Percentiles rank a stretch among this genome's conserved stretches.
These are phyloP conservation scores for Drosophila bifasciata DNA, from an alignment of 1,140 invertebrate genomes.

Conservation along the genomic window DNA sequence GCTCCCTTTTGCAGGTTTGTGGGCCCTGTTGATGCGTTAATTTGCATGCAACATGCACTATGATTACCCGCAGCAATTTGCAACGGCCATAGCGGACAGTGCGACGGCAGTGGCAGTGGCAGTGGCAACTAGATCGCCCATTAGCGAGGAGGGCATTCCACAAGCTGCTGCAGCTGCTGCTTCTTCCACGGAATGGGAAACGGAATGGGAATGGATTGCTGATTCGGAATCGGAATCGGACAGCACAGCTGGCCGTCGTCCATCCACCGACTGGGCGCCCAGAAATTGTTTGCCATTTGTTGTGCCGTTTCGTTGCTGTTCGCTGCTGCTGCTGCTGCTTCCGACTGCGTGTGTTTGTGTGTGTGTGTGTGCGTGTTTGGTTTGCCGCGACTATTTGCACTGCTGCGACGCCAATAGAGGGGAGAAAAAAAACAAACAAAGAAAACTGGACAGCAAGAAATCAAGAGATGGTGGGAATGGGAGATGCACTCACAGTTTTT, in stretches of 20 bases:
- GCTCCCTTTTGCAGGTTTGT: constrained; percentile 27
- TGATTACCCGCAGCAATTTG: constrained; percentile 81
- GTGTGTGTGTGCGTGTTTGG: constrained; percentile 34
- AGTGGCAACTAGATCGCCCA: constrained; percentile 65
- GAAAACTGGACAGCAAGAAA: neutral
- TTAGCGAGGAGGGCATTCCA: constrained; percentile 31
- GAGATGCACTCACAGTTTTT: constrained; percentile 25
- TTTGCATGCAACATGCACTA: constrained; percentile 82
- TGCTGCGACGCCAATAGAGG: constrained; percentile 49
- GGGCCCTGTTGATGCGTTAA: constrained; percentile 76
- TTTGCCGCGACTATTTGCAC: constrained; percentile 63
- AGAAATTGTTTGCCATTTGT: constrained; percentile 56
- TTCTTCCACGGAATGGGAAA: constrained; percentile 14
- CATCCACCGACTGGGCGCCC: constrained; percentile 61
- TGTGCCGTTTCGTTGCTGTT: constrained; percentile 19
- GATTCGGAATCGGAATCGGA: constrained; percentile 13
- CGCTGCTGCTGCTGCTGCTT: constrained; percentile 7
- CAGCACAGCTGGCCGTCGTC: constrained; percentile 59
- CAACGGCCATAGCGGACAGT: constrained; percentile 41
- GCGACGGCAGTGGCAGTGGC: constrained; percentile 24
- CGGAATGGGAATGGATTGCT: constrained; percentile 22
- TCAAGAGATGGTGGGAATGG: constrained; percentile 4
- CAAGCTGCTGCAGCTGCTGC: constrained; percentile 29
- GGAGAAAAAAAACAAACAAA: constrained; percentile 16
- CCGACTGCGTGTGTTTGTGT: too few relatives aligned